Evolutionary conservation across 2,113 vertebrate genomes (phyloP).

Genomic region (Hystrix cristata): DNA sequence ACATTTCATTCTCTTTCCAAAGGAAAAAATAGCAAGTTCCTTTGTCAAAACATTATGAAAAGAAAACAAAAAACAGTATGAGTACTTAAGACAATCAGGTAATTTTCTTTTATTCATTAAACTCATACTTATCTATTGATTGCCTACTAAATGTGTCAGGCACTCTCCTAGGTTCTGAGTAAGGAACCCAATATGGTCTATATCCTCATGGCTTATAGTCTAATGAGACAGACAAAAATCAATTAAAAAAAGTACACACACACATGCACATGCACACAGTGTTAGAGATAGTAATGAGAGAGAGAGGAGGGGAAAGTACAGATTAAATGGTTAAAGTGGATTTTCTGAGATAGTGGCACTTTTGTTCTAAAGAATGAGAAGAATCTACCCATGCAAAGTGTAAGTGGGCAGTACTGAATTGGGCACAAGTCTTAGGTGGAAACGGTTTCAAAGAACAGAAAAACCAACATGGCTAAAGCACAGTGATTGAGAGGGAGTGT

Average conservation of each 20-base stretch:
- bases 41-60: constrained; percentile 30
- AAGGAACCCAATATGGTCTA: neutral
- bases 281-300: constrained; percentile 23
- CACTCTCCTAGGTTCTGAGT: neutral
- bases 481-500: neutral
- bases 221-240: neutral
- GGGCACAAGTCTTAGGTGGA: neutral
- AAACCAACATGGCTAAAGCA: neutral
- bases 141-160: neutral
- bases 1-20: constrained; percentile 16
- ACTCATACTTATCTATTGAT: neutral
- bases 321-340: neutral
- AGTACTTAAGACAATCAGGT: constrained; percentile 29
- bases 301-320: neutral
- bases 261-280: neutral
- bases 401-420: neutral
- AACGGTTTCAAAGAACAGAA: constrained; percentile 42
- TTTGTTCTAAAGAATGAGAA: neutral
- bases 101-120: neutral
- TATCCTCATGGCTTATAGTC: neutral
- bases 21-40: constrained; percentile 20
- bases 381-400: neutral
- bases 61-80: constrained; percentile 4
- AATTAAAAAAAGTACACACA: neutral
- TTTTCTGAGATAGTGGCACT: constrained; percentile 19